phyloP scores from a whole-genome alignment of 2,888 invertebrate species.

The Auanema freiburgensis region DNA sequence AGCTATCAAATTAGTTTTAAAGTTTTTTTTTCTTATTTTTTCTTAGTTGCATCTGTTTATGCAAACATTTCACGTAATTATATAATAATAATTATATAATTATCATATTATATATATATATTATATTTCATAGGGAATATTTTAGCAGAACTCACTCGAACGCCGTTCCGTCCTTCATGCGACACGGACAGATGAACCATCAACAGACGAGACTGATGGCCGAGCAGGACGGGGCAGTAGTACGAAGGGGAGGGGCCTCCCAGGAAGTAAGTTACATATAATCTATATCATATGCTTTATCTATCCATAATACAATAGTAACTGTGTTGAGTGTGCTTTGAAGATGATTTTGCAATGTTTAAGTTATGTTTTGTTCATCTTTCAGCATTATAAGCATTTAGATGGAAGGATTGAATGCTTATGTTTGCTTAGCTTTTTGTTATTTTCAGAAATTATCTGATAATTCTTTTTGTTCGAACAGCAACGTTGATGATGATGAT shows the following conservation, averaged over 20 bases:
- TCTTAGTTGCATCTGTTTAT: no score
- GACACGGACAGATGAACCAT: slow-evolving; percentile 56
- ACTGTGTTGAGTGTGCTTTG: no score
- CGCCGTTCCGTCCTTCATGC: slow-evolving; percentile 55
- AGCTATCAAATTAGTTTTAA: no score
- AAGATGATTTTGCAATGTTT: no score
- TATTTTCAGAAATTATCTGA: slow-evolving; percentile 1
- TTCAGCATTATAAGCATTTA: no score
- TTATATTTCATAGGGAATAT: neutral
- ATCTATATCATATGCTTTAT: neutral
- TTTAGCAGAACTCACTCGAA: slow-evolving; percentile 33
- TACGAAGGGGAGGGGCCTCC: slow-evolving; percentile 20
- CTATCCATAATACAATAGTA: no score
- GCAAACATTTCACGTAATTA: no score
- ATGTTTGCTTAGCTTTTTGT: neutral
- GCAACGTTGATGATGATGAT: neutral
- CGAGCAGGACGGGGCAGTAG: slow-evolving; percentile 53
- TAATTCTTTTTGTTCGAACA: slow-evolving; percentile 1
- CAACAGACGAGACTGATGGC: slow-evolving; percentile 55
- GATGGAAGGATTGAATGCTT: no score
- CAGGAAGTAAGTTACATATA: slow-evolving; percentile 2
- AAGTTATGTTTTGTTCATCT: no score
- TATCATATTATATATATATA: slow-evolving; percentile 10
- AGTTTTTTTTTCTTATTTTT: no score
- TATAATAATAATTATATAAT: no score